phyloP scores from a whole-genome alignment of 2,888 invertebrate species.

The Nomada lathburiana region DNA sequence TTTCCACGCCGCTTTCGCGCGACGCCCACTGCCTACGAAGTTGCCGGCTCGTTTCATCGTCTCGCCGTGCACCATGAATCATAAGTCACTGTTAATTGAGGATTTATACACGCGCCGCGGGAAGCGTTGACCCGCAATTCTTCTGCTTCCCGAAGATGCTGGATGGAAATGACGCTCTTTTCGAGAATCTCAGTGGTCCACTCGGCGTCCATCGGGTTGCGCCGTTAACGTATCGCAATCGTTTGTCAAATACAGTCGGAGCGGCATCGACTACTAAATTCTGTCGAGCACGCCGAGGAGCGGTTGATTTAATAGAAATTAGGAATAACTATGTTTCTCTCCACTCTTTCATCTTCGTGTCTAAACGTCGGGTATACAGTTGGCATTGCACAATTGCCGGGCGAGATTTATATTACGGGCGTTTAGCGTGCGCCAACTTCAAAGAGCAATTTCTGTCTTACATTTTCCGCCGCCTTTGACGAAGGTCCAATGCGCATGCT shows the following conservation, averaged over 20 bases:
- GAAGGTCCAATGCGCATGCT: neutral
- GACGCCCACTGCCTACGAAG: constrained; percentile 46
- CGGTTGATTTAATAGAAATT: neutral
- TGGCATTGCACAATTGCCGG: constrained; percentile 15
- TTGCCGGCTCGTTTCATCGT: constrained; percentile 37
- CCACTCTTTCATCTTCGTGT: neutral
- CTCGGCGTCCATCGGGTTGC: neutral
- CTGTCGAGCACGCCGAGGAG: neutral
- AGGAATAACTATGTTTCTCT: neutral
- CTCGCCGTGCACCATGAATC: constrained; percentile 28
- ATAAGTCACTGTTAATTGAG: constrained; percentile 51
- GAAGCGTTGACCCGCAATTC: constrained; percentile 32
- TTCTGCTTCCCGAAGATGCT: neutral
- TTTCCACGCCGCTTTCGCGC: constrained; percentile 52
- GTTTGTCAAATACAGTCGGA: neutral
- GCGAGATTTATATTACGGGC: constrained; percentile 19
- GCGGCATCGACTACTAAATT: neutral
- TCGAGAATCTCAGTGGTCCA: no score
- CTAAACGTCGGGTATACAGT: neutral
- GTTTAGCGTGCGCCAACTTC: neutral
- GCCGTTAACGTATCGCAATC: constrained; percentile 1
- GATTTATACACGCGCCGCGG: constrained; percentile 42
- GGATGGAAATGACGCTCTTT: no score
- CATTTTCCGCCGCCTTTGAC: neutral
- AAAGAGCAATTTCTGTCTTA: neutral